A percentile compares a stretch with the other conserved stretches of the same genome.
Conservation (phyloP, 2,797 vertebrate genomes). For the Phaenicophaeus curvirostris region DNA sequence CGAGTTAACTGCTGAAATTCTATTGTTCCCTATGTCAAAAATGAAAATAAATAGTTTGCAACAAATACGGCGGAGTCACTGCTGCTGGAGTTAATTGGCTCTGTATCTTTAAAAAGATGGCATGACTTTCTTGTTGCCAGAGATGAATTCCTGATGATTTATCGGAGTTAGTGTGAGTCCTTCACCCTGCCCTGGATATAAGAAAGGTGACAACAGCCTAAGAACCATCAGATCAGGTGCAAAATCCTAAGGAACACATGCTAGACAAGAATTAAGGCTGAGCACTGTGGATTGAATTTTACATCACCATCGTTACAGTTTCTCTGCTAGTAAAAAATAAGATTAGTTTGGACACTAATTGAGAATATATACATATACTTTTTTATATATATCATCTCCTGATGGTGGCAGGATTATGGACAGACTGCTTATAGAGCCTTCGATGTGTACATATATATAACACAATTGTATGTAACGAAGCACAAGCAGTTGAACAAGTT, state of each 20-base stretch:
- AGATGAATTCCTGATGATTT: slow-evolving; percentile 49
- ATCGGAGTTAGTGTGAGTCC: background rate
- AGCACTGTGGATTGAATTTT: background rate
- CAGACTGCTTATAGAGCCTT: background rate
- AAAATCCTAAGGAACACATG: background rate
- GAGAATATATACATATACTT: background rate
- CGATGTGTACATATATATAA: background rate
- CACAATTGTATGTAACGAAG: background rate
- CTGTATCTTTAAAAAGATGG: background rate
- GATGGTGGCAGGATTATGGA: background rate
- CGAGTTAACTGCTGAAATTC: slow-evolving; percentile 44
- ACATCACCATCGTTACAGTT: background rate
- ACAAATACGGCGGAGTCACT: background rate
- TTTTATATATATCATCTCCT: background rate
- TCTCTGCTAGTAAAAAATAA: background rate
- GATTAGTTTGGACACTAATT: background rate
- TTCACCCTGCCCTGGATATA: slow-evolving; percentile 16
- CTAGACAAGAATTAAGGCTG: background rate
- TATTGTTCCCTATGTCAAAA: slow-evolving; percentile 29
- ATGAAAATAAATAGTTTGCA: slow-evolving; percentile 58
- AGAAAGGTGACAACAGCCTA: background rate
- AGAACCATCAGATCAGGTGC: background rate
- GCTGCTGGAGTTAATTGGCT: slow-evolving; percentile 26
- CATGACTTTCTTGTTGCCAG: background rate
- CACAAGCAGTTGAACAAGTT: background rate